Evolutionary conservation across 2,888 invertebrate species (phyloP), one percentile per base, ranked within the genome.

Genomic region (Psococerastis gibbosa): DNA sequence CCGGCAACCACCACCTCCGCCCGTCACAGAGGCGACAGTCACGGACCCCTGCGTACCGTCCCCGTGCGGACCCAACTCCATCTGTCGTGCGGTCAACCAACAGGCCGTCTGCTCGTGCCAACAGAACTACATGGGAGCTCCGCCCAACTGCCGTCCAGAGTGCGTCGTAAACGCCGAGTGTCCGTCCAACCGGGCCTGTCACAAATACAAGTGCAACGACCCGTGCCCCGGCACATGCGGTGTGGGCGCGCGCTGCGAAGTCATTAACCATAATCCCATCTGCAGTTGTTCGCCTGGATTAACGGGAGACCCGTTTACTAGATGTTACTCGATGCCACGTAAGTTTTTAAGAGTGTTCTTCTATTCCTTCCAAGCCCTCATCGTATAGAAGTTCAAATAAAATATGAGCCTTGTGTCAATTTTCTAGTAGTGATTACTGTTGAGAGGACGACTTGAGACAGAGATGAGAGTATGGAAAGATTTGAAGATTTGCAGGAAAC

Each of bases 21-120:
- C 18, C n/a, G 15, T n/a, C 41, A 48, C 42, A 52, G 52, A 54
- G 51, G 50, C 56, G 57, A 31, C 51, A 54, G 17, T 52, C 52
- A 46, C 47, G 5, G 62, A 69, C 53, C 69, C 68, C 13, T 71
- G 70, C 52, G 55, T 59, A 43, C 68, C 69, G 47, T 66, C 67
- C 22, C 83, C 83, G 8, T 88, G 88, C 58, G 85, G 87, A 20
- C 70, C 75, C 2, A 78, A 82, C 57, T 78, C 84, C 13, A 61
- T 74, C 8, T 88, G 87, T 54, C 66, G 67, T 27, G 62, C 62
- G 43, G 64, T 65, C 49, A 66, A 64, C 45, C 65, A 66, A 85
- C 38, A 38, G 49, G 52, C 52, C 20, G 48, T 50, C 16, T 64
- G 64, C 46, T 55, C 61, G 5, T 64, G 64, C 56, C 64, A 75